phyloP scores from a whole-genome alignment of 2,113 vertebrate species.

The Erythrocebus patas region DNA sequence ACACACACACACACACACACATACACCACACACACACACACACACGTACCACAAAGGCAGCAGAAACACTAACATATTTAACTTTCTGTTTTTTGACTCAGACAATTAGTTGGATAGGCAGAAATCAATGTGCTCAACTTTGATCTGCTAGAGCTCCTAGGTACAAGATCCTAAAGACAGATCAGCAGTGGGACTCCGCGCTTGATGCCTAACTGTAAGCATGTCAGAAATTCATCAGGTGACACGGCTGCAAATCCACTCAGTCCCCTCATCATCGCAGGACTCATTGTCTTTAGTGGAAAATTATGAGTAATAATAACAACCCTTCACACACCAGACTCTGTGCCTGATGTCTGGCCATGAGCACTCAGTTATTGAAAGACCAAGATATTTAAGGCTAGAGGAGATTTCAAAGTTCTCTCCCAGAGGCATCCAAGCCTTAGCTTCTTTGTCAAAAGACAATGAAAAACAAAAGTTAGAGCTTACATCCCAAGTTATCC shows the following conservation, averaged over 20 bases:
- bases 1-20: not conserved
- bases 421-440: not conserved
- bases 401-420: not conserved
- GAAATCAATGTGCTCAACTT: not conserved
- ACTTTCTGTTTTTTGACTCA: not conserved
- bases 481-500: no score
- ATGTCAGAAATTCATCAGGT: not conserved
- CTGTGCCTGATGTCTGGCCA: not conserved
- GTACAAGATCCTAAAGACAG: not conserved
- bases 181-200: not conserved
- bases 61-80: not conserved
- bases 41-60: not conserved
- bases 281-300: not conserved
- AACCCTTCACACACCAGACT: rapidly evolving
- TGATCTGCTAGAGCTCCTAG: not conserved
- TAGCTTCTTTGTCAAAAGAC: not conserved
- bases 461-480: not conserved
- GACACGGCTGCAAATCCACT: not conserved
- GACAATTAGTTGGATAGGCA: not conserved
- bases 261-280: not conserved
- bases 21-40: not conserved
- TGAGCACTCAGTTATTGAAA: not conserved
- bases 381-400: not conserved
- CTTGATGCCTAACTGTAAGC: not conserved
- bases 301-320: not conserved